A percentile compares a stretch with the other conserved stretches of the same genome.
Conservation (phyloP, 2,888 invertebrate species). For the Meteorus colon region DNA sequence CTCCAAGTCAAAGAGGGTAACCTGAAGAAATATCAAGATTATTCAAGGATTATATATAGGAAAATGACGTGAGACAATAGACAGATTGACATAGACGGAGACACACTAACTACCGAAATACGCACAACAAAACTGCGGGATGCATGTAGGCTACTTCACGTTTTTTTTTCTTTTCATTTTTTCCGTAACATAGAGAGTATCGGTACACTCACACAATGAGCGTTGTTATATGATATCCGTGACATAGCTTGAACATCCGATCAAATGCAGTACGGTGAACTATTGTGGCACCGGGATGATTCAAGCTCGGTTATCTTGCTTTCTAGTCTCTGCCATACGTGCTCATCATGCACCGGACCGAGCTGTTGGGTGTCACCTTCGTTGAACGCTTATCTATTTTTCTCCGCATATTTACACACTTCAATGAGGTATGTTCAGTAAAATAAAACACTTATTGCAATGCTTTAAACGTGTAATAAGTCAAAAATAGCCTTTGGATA, state of each 20-base stretch:
- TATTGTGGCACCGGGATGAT: conserved; percentile 53
- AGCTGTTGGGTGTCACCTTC: conserved; percentile 69
- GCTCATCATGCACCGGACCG: conserved; percentile 61
- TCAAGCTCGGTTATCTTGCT: conserved; percentile 60
- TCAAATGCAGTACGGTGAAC: conserved; percentile 36
- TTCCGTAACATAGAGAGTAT: conserved; percentile 22
- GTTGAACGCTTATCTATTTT: conserved; percentile 56
- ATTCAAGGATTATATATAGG: conserved; percentile 33
- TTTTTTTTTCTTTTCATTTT: conserved; percentile 45
- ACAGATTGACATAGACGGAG: not conserved
- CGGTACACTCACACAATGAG: conserved; percentile 30
- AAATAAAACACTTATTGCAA: conserved; percentile 53
- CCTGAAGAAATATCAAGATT: conserved; percentile 33
- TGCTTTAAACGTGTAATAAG: conserved; percentile 51
- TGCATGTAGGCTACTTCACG: conserved; percentile 46
- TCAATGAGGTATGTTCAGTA: not conserved
- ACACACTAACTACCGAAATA: conserved; percentile 62
- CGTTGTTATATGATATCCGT: conserved; percentile 7
- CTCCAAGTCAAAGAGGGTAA: conserved; percentile 31
- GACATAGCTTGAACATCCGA: conserved; percentile 35
- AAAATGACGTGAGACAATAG: conserved; percentile 29
- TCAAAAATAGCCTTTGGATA: conserved; percentile 49
- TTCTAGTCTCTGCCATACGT: conserved; percentile 69
- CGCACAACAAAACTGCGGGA: conserved; percentile 50
- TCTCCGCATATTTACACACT: conserved; percentile 29